Evolutionary conservation across 2,888 invertebrate species (phyloP), one percentile per base, ranked within the genome.

Genomic region (Drosophila conformis): DNA sequence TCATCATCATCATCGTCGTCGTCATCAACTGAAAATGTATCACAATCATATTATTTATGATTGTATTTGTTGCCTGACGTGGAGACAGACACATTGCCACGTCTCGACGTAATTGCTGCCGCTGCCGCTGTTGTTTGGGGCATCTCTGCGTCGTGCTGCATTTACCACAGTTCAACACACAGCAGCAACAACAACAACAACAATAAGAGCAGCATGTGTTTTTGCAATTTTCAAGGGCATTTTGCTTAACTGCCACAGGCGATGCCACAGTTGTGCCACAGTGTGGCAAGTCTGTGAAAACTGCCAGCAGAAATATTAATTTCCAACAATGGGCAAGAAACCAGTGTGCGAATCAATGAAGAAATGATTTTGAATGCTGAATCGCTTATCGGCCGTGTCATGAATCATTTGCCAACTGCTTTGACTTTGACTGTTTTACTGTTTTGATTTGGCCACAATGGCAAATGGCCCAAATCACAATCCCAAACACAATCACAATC

Each of bases 41-140:
- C 88, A 86, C 89, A 86, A 86, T 89, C 90, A 87, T 82, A 87
- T 86, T 87, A 87, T 86, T 86, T 86, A 86, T 87, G 85, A 89
- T 84, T 84, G 83, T 89, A 82, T 85, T 84, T 79, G 89, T 77
- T 89, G 79, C 75, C 71, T 66, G 73, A 77, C 74, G 61, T 38
- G 72, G 79, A 67, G 77, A 79, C 80, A 79, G 77, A 69, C 75
- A 79, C 80, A 79, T 77, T 75, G 77, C 80, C 77, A 75, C 80
- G 77, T 79, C 80, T 51, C 86, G 63, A 53, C 81, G 83, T 83
- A 83, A 88, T 83, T 88, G 87, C 81, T 82, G 88, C 66, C 73
- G 78, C 64, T 36, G 62, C 35, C 40, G n/a, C 13, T 38, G 78
- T 62, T 72, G 71, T 53, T 35, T 49, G 67, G 52, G 36, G 54